A percentile compares a stretch with the other conserved stretches of the same genome.
phyloP scores from a whole-genome alignment of 2,797 vertebrate species.

The Mallotus villosus region DNA sequence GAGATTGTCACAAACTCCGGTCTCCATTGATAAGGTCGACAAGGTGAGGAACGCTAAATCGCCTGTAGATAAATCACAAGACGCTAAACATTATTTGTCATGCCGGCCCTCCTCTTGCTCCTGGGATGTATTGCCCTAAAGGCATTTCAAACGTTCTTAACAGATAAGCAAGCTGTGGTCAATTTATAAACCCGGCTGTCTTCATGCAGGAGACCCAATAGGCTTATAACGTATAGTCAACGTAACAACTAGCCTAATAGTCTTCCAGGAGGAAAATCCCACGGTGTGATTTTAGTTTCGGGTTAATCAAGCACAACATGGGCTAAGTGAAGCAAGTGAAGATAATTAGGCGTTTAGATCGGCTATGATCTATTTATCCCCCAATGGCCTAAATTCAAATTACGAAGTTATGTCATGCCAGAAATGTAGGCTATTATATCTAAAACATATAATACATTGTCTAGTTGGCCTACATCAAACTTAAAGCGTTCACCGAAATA shows the following conservation, averaged over 20 bases:
- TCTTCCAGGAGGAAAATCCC: too few species aligned
- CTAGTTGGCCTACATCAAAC: conserved; percentile 35
- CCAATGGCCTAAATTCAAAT: conserved; percentile 54
- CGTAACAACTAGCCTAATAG: too few species aligned
- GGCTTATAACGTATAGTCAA: too few species aligned
- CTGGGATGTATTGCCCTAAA: conserved; percentile 27
- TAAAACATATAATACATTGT: conserved; percentile 41
- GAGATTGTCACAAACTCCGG: too few species aligned
- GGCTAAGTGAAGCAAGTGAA: neutral
- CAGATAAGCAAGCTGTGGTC: conserved; percentile 32
- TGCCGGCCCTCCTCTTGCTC: conserved; percentile 20
- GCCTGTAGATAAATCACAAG: conserved; percentile 15
- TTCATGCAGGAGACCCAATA: neutral
- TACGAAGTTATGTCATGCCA: conserved; percentile 57
- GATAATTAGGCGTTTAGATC: conserved; percentile 43
- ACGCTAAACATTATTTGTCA: conserved; percentile 25
- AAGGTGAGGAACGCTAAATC: conserved; percentile 15
- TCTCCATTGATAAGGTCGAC: conserved; percentile 12
- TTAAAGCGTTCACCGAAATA: conserved; percentile 32
- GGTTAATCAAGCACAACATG: conserved; percentile 24
- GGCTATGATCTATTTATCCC: conserved; percentile 43
- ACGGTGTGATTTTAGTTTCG: neutral
- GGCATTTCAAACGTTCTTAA: conserved; percentile 24
- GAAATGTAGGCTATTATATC: conserved; percentile 29
- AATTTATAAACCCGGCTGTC: conserved; percentile 12